phyloP scores from a whole-genome alignment of 2,113 vertebrate genomes.

The Ictidomys tridecemlineatus region DNA sequence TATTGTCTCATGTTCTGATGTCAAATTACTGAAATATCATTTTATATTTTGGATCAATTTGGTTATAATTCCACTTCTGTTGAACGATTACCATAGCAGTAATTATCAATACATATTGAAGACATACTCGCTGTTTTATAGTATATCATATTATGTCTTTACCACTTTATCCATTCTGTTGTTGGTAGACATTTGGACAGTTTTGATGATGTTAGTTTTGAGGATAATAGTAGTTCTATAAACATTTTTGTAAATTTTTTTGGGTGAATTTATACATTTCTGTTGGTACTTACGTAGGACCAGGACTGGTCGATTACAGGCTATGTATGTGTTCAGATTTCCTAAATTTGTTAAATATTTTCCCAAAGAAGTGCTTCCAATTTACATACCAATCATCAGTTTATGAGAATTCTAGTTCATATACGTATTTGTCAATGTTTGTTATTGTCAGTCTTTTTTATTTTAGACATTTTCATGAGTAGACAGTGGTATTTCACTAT shows the following conservation, averaged over 20 bases:
- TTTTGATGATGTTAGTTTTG: neutral
- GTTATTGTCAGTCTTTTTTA: neutral
- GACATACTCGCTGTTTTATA: neutral
- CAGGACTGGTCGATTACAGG: neutral
- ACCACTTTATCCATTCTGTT: neutral
- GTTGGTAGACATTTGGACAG: neutral
- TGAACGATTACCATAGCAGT: neutral
- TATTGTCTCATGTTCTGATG: neutral
- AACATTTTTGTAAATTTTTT: neutral
- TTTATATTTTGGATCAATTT: neutral
- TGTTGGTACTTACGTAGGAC: neutral
- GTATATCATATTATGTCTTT: neutral
- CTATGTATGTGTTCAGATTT: neutral
- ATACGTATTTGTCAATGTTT: neutral
- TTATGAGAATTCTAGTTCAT: neutral
- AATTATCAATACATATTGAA: conserved; percentile 11
- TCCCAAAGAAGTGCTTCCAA: neutral
- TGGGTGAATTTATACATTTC: neutral
- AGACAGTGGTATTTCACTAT: neutral
- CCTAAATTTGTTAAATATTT: neutral
- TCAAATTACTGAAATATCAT: neutral
- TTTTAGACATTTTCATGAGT: neutral
- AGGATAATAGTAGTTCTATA: neutral
- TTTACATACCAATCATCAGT: neutral
- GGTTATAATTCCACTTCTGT: neutral